Evolutionary conservation across 2,113 vertebrate species (phyloP).

Genomic region (Eonycteris spelaea): DNA sequence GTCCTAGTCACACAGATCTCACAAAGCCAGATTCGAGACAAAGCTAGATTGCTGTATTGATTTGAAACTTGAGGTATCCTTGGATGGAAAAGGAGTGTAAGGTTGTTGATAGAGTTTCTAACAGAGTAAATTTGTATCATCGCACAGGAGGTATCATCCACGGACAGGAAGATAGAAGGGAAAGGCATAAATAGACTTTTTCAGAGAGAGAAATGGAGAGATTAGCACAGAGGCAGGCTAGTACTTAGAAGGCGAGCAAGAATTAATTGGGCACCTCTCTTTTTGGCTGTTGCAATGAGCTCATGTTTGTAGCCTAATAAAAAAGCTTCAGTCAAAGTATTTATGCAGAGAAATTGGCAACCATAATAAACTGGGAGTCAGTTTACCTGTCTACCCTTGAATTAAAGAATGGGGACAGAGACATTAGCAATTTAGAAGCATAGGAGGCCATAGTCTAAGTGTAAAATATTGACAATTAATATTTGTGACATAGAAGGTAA

Average conservation of each 20-base stretch:
- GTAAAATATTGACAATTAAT: neutral
- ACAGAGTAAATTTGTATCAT: neutral
- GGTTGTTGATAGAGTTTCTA: neutral
- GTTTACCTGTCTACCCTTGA: neutral
- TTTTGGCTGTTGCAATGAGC: neutral
- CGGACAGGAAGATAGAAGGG: neutral
- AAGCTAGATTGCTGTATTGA: neutral
- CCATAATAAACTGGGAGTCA: neutral
- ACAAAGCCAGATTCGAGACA: neutral
- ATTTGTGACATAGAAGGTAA: neutral
- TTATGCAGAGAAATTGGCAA: neutral
- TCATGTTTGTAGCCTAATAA: neutral
- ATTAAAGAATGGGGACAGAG: neutral
- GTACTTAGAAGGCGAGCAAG: neutral
- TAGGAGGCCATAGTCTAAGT: rapidly evolving
- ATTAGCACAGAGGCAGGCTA: neutral
- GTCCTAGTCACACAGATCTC: neutral
- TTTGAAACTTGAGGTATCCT: neutral
- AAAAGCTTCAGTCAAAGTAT: neutral
- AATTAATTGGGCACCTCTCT: neutral
- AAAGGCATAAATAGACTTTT: neutral
- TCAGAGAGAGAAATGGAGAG: neutral
- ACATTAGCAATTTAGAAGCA: neutral
- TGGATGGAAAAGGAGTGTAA: neutral
- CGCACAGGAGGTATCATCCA: neutral